Evolutionary conservation across 2,113 vertebrate genomes (phyloP).

Genomic region (human): GRCh38 chr2:151877501-151878000

Average conservation of each 20-base stretch:
- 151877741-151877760: neutral
- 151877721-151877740: neutral
- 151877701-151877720: neutral
- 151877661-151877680: neutral
- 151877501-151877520: neutral
- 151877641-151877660: neutral
- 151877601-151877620: neutral
- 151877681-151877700: neutral
- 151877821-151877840: neutral
- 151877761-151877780: neutral
- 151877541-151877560: neutral
- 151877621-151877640: neutral
- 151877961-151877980: neutral
- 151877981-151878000: constrained; percentile 40
- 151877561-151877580: constrained; percentile 7
- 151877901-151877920: neutral
- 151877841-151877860: neutral
- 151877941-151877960: neutral
- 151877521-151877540: neutral
- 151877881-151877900: neutral
- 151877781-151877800: constrained; percentile 23
- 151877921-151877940: neutral
- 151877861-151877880: neutral
- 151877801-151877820: neutral
- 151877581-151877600: neutral